These are phyloP conservation scores for Lithophane socia DNA, from an alignment of 2,888 invertebrate genomes.

Conservation along the genomic window DNA sequence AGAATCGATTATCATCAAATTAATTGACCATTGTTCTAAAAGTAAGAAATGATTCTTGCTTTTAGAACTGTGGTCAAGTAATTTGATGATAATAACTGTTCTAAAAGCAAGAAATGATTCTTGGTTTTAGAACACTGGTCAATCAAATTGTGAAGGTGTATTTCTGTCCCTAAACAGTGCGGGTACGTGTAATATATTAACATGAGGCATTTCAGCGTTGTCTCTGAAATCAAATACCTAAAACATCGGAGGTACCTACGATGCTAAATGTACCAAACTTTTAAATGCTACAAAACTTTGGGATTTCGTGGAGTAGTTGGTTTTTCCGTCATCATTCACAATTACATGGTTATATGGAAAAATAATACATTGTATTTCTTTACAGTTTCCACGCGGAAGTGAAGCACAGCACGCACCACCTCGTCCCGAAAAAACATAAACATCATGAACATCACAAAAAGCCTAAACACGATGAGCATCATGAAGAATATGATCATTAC, in stretches of 20 bases:
- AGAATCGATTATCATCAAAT: conserved; percentile 32
- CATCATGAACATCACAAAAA: conserved; percentile 52
- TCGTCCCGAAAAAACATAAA: conserved; percentile 55
- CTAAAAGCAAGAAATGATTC: too few species aligned
- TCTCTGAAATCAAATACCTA: background rate
- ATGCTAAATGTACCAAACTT: too few species aligned
- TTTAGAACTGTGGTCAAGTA: too few species aligned
- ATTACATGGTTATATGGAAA: background rate
- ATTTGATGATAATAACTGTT: too few species aligned
- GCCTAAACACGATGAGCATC: conserved; percentile 19
- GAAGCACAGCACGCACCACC: conserved; percentile 60
- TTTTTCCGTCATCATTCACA: background rate
- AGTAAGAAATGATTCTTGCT: too few species aligned
- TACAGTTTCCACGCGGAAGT: conserved; percentile 61
- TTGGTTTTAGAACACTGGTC: background rate
- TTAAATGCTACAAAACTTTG: too few species aligned
- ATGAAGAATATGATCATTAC: conserved; percentile 21
- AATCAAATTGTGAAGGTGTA: background rate
- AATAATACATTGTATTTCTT: background rate
- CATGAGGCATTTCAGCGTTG: background rate
- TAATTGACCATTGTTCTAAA: too few species aligned
- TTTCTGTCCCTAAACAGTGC: too few species aligned
- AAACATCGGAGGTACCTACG: too few species aligned
- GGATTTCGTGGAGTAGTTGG: background rate
- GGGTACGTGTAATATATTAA: background rate